Percentiles rank a stretch among this genome's conserved stretches.
These are phyloP conservation scores for Pammene aurita DNA, from an alignment of 2,888 invertebrate genomes.

Conservation along the genomic window DNA sequence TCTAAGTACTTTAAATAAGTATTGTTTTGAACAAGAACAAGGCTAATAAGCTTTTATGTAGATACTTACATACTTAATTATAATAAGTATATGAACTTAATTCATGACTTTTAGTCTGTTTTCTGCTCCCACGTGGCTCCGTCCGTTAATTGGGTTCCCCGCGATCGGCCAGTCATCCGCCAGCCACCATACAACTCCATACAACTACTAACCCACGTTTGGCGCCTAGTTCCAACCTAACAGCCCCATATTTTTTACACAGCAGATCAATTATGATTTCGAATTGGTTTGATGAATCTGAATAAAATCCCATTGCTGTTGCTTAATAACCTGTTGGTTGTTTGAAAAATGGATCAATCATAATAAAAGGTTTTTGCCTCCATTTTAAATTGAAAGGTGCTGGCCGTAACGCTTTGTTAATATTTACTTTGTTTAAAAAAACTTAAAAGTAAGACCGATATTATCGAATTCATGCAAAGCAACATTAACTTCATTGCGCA, in stretches of 20 bases:
- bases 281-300: slow-evolving; percentile 82
- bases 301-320: slow-evolving; percentile 81
- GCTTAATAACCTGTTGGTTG: slow-evolving; percentile 79
- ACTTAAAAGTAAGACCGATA: slow-evolving; percentile 30
- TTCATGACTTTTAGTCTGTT: slow-evolving; percentile 1
- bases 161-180: slow-evolving; percentile 75
- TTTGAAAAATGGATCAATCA: slow-evolving; percentile 77
- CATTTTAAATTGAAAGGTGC: slow-evolving; percentile 40
- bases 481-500: slow-evolving; percentile 49
- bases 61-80: neutral
- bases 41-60: neutral
- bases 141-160: slow-evolving; percentile 78
- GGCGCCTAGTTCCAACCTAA: slow-evolving; percentile 79
- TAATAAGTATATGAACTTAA: neutral
- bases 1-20: slow-evolving; percentile 11
- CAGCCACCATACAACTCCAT: slow-evolving; percentile 66
- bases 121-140: slow-evolving; percentile 64
- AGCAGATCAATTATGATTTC: slow-evolving; percentile 82
- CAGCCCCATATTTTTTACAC: slow-evolving; percentile 80
- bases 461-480: slow-evolving; percentile 44
- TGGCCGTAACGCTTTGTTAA: slow-evolving; percentile 37
- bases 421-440: slow-evolving; percentile 37
- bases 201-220: slow-evolving; percentile 53
- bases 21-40: slow-evolving; percentile 19
- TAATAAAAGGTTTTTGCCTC: slow-evolving; percentile 49